These are phyloP conservation scores for Microtus ochrogaster DNA, from an alignment of 2,113 vertebrate species.

Conservation along the genomic window DNA sequence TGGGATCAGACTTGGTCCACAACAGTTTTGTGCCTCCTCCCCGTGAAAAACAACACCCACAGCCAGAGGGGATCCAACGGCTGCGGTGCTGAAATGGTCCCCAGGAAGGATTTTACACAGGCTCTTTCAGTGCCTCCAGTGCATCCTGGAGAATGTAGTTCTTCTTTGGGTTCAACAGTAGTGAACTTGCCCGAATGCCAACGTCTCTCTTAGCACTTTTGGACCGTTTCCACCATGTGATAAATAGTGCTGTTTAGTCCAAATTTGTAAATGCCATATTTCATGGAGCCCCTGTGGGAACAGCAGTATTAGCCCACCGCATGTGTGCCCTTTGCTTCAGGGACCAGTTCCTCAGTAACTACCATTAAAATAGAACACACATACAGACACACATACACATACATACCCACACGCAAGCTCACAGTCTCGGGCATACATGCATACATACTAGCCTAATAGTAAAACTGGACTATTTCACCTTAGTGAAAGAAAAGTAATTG, in stretches of 20 bases:
- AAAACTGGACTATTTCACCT: neutral
- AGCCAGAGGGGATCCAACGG: slow-evolving; percentile 23
- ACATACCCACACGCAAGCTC: neutral
- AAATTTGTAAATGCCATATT: slow-evolving; percentile 78
- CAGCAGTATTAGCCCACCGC: slow-evolving; percentile 58
- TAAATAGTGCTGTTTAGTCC: slow-evolving; percentile 75
- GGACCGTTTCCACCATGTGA: slow-evolving; percentile 73
- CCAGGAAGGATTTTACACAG: slow-evolving; percentile 54
- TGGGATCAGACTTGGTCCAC: slow-evolving; percentile 22
- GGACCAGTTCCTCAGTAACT: neutral
- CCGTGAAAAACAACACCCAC: slow-evolving; percentile 45
- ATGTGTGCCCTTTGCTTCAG: slow-evolving; percentile 46
- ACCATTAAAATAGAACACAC: neutral
- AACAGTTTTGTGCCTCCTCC: neutral
- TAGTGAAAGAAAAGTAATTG: slow-evolving; percentile 24
- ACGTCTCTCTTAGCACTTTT: slow-evolving; percentile 72
- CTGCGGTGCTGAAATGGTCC: slow-evolving; percentile 55
- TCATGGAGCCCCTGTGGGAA: slow-evolving; percentile 58
- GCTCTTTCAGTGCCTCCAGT: slow-evolving; percentile 51
- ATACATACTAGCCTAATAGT: neutral
- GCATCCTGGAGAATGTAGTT: slow-evolving; percentile 60
- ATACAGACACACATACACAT: neutral
- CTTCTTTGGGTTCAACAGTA: slow-evolving; percentile 65
- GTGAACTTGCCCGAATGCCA: slow-evolving; percentile 72
- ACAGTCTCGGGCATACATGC: neutral